phyloP scores from a whole-genome alignment of 2,113 vertebrate genomes.

The Chloroceryle aenea region DNA sequence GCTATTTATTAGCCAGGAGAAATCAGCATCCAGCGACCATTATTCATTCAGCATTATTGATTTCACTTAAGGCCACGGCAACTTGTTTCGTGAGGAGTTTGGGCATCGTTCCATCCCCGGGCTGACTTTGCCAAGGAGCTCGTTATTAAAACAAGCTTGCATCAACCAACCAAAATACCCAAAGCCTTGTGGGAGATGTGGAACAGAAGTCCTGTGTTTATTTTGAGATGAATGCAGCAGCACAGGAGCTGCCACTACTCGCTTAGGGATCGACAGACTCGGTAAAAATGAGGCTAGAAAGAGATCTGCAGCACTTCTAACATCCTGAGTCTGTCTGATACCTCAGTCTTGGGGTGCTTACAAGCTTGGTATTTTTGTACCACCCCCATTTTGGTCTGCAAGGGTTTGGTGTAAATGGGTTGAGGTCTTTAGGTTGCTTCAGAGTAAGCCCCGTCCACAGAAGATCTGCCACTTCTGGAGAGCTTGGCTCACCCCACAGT shows the following conservation, averaged over 20 bases:
- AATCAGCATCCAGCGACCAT: not conserved
- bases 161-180: not conserved
- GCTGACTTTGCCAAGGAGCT: not conserved
- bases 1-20: constrained; percentile 26
- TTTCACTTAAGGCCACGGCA: not conserved
- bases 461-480: not conserved
- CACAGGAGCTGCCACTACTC: not conserved
- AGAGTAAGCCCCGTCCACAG: fast-evolving
- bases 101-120: not conserved
- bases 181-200: not conserved
- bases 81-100: not conserved
- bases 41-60: not conserved
- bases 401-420: not conserved
- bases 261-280: fast-evolving
- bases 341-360: not conserved
- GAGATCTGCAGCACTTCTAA: not conserved
- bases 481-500: fast-evolving
- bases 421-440: not conserved
- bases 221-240: not conserved
- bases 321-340: not conserved
- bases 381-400: not conserved
- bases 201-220: not conserved
- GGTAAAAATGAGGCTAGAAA: not conserved
- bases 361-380: not conserved
- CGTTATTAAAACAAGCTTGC: not conserved